phyloP scores from a whole-genome alignment of 2,888 invertebrate genomes.

The Empis stercorea region DNA sequence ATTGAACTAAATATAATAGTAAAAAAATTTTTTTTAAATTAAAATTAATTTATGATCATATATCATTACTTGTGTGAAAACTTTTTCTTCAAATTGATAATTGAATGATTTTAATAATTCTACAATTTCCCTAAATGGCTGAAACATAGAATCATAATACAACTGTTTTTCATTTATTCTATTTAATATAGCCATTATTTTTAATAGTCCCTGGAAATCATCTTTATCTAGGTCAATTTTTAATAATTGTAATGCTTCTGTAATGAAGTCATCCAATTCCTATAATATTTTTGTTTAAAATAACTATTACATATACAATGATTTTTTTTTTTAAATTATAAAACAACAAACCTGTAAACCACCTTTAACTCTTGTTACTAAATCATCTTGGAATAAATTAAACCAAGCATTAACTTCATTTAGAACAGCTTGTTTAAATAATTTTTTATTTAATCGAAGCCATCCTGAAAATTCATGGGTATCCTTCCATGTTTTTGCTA shows the following conservation, averaged over 20 bases:
- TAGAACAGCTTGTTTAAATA: conserved; percentile 69
- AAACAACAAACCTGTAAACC: conserved; percentile 40
- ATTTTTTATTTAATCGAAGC: conserved; percentile 64
- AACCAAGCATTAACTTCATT: conserved; percentile 81
- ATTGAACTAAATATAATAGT: conserved; percentile 38
- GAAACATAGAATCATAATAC: conserved; percentile 79
- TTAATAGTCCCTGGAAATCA: conserved; percentile 72
- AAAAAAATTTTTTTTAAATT: background rate
- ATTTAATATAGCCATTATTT: conserved; percentile 70
- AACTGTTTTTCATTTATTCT: conserved; percentile 64
- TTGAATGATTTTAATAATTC: conserved; percentile 71
- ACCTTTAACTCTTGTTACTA: conserved; percentile 64
- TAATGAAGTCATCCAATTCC: conserved; percentile 65
- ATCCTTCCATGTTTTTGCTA: conserved; percentile 47
- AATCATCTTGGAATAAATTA: conserved; percentile 72
- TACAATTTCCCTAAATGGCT: conserved; percentile 74
- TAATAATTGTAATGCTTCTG: conserved; percentile 58
- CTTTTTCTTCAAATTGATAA: conserved; percentile 73
- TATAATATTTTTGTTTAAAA: too few relatives aligned
- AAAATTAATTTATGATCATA: background rate
- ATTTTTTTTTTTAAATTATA: background rate
- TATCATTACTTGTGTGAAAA: conserved; percentile 51
- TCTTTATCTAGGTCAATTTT: conserved; percentile 62
- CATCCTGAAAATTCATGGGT: conserved; percentile 61
- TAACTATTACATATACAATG: too few relatives aligned